phyloP scores from a whole-genome alignment of 2,888 invertebrate species.

The Calameuta pallipes region DNA sequence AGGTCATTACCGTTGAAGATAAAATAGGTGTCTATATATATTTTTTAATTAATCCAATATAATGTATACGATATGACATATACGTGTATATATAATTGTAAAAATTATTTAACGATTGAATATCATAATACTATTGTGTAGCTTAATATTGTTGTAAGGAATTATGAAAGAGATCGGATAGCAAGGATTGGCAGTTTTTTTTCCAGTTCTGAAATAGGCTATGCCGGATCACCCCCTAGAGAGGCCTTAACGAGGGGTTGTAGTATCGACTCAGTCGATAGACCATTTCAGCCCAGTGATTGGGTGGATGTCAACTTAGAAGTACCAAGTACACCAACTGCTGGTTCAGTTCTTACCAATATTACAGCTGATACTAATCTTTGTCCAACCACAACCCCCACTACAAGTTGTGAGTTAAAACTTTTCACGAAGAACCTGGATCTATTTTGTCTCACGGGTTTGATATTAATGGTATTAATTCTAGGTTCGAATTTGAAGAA shows the following conservation, averaged over 20 bases:
- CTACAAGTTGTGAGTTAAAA: conserved; percentile 43
- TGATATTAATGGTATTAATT: not conserved
- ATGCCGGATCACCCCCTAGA: conserved; percentile 60
- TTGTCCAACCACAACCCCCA: conserved; percentile 40
- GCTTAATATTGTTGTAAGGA: not conserved
- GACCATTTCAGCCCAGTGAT: conserved; percentile 67
- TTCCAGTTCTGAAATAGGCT: conserved; percentile 61
- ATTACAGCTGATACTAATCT: conserved; percentile 46
- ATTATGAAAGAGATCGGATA: not conserved
- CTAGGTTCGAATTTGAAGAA: conserved; percentile 49
- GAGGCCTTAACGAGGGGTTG: conserved; percentile 54
- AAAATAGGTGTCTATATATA: not conserved
- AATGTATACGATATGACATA: not conserved
- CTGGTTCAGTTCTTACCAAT: conserved; percentile 49
- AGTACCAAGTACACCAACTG: conserved; percentile 66
- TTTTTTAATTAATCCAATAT: not conserved
- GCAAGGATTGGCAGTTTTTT: conserved; percentile 7
- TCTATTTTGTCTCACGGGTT: not conserved
- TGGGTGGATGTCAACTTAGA: conserved; percentile 70
- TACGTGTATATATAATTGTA: not conserved
- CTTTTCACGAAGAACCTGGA: not conserved
- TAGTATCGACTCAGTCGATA: conserved; percentile 63
- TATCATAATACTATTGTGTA: not conserved
- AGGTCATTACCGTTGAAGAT: not conserved
- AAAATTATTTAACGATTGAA: not conserved